Evolutionary conservation across 1,140 invertebrate species (phyloP).

Genomic region (Drosophila sulfurigaster): DNA sequence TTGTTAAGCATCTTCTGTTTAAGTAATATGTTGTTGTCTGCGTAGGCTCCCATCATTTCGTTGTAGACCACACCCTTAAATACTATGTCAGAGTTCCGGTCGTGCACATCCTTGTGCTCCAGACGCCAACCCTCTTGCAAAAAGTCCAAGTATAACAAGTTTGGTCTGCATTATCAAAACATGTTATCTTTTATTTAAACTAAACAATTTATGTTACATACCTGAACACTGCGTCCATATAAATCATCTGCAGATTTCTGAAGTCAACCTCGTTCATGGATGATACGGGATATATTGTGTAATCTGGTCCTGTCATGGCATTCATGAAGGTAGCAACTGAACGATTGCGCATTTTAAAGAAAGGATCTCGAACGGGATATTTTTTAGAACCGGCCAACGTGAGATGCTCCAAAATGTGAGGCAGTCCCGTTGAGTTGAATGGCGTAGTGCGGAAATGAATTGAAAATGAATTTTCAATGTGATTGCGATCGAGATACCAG

Average conservation of each 20-base stretch:
- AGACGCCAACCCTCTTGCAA: constrained; percentile 97
- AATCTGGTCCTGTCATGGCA: constrained; percentile 97
- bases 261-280: constrained; percentile 96
- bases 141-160: constrained; percentile 93
- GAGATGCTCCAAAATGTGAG: constrained; percentile 97
- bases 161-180: constrained; percentile 86
- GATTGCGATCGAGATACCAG: constrained; percentile 94
- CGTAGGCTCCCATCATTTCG: constrained; percentile 99
- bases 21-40: constrained; percentile 92
- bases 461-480: constrained; percentile 96
- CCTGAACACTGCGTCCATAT: constrained; percentile 94
- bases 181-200: neutral
- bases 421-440: constrained; percentile 94
- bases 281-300: constrained; percentile 97
- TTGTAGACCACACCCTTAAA: constrained; percentile 97
- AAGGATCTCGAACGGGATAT: constrained; percentile 96
- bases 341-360: constrained; percentile 97
- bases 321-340: constrained; percentile 98
- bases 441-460: constrained; percentile 97
- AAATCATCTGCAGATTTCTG: constrained; percentile 93
- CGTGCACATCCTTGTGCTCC: constrained; percentile 91
- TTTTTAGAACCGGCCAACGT: constrained; percentile 95
- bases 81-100: constrained; percentile 91
- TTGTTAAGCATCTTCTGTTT: constrained; percentile 91
- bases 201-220: constrained; percentile 31